Base-by-base conservation (phyloP, 1,140 invertebrate genomes). In the Drosophila pruinosa region DNA sequence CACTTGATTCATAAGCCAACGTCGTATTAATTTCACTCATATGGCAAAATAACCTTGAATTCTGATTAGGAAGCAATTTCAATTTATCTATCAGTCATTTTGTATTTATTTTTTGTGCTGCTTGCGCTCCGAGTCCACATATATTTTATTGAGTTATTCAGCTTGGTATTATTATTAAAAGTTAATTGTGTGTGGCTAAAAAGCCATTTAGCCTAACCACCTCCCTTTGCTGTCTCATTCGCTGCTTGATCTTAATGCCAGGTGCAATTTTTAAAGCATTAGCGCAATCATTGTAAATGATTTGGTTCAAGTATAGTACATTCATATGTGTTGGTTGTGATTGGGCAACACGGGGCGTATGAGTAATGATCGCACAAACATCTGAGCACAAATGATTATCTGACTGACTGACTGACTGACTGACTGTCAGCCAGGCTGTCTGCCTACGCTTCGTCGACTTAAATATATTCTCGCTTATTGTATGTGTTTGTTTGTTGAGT, bases 61-160 rank as follows among this genome's bases (percentile, higher is more conserved):
- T 82, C 78, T 82, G 82, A 82, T 88, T 88, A 88, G 82, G 82
- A 88, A 88, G 82, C 82, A 79, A 88, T 86, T 88, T 78, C 70
- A 78, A 82, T 82, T 58, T 86, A 82, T 82, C 82, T 75, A 81
- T 56, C 78, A 78, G 61, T 75, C 77, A 81, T 76, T n/a, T n/a
- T n/a, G n/a, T n/a, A n/a, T n/a, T 86, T 75, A 68, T 65, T 63
- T 22, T 50, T 34, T 34, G 39, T 48, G 43, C 34, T 41, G 15
- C 28, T 41, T 38, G 12, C 43, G 36, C 31, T 38, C 56, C 7
- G 28, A 36, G 24, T 75, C 36, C 48, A 61, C 28, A 6, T 81
- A 77, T 77, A 79, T 74, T 75, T 61, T 68, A 39, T 65, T 71
- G 62, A 58, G 36, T 59, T 72, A 52, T 72, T 63, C 48, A 52